These are phyloP conservation scores for Hydrolagus colliei DNA, from an alignment of 2,797 vertebrate species.

Conservation along the genomic window DNA sequence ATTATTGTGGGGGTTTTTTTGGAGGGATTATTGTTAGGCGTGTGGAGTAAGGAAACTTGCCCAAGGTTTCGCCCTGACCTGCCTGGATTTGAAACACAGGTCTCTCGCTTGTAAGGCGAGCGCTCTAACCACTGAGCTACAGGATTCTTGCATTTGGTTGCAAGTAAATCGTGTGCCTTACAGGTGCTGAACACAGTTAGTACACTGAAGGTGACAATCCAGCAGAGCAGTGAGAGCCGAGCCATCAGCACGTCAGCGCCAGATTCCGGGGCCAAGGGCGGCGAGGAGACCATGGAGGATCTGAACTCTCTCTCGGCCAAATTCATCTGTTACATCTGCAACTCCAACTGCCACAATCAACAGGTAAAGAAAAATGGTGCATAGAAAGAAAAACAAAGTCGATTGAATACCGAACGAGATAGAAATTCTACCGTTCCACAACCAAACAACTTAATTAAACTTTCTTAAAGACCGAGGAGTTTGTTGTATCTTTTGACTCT, in stretches of 20 bases:
- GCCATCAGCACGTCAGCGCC: conserved; percentile 54
- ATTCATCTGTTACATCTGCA: conserved; percentile 94
- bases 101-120: too few species aligned
- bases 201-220: conserved; percentile 63
- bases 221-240: conserved; percentile 62
- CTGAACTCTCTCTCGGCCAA: conserved; percentile 55
- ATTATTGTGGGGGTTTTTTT: too few species aligned
- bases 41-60: too few species aligned
- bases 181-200: conserved; percentile 58
- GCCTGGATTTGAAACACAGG: too few species aligned
- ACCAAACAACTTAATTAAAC: background rate
- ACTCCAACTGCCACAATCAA: conserved; percentile 80
- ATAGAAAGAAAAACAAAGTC: background rate
- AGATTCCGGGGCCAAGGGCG: conserved; percentile 44
- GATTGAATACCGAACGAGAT: background rate
- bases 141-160: background rate
- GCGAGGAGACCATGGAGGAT: conserved; percentile 37
- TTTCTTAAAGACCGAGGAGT: background rate
- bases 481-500: background rate
- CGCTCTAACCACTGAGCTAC: too few species aligned
- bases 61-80: too few species aligned
- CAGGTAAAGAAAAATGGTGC: conserved; percentile 59
- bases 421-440: background rate
- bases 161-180: background rate
- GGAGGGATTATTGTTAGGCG: too few species aligned